Evolutionary conservation across 2,888 invertebrate genomes (phyloP), one percentile per base, ranked within the genome.

Genomic region (Drosophila parthenogenetica): DNA sequence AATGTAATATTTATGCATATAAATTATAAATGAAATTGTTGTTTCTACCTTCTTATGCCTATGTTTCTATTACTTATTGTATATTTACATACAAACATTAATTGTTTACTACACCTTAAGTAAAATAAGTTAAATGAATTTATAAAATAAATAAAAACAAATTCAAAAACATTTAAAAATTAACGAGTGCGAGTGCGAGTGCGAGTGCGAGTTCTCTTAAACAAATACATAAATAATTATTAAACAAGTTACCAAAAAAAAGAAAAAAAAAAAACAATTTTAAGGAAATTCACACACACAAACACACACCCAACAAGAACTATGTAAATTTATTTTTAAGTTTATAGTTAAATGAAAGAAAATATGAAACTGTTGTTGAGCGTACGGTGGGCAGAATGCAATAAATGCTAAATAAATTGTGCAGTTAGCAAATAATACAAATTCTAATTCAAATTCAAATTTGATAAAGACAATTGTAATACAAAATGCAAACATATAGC

Each of bases 401-500:
- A 54, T 5, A 3, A 17, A 43, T n/a, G 8, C 22, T 13, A 14
- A 53, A 69, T 22, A 43, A 63, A 58, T 63, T 65, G 68, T 63
- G 64, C 53, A 51, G 63, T 62, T 62, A 66, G 59, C 43, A 74
- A 73, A 66, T 25, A 65, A 63, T 48, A 39, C 49, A 50, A 58
- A 68, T 11, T 10, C 11, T 11, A 11, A 32, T 22, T 22, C 5
- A 22, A 22, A 22, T 22, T 5, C 29, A 29, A 29, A 29, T 76
- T 76, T 63, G 67, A 76, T 49, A 73, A 69, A 54, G 50, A 67
- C 57, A 43, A 78, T 75, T 79, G 70, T 78, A 82, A 87, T 84
- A 85, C 80, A 87, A 81, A 89, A 78, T 72, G 79, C 81, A 87
- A 89, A 80, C 89, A 80, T 89, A 87, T 89, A 87, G 89, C 90